A percentile compares a stretch with the other conserved stretches of the same genome.
Evolutionary conservation across 2,113 vertebrate species (phyloP).

Genomic region (Shinisaurus crocodilurus): DNA sequence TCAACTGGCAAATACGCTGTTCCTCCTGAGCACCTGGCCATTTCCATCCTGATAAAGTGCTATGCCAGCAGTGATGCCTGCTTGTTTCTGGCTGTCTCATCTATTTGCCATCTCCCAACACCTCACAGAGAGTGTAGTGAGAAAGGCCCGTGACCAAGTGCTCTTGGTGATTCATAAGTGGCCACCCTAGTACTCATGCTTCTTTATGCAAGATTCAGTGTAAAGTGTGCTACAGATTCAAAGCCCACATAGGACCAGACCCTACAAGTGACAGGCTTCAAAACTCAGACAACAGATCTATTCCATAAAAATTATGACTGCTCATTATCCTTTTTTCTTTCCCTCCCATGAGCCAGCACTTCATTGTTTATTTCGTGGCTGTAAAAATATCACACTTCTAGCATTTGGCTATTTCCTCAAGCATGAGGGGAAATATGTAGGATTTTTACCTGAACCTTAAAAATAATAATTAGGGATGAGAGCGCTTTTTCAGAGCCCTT

Average conservation of each 20-base stretch:
- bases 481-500: neutral
- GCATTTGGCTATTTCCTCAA: neutral
- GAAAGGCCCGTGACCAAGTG: too few species aligned
- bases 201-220: neutral
- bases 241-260: neutral
- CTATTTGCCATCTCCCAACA: too few species aligned
- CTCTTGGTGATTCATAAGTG: neutral
- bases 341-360: neutral
- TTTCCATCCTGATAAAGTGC: too few species aligned
- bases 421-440: neutral
- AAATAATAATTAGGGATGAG: neutral
- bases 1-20: too few species aligned
- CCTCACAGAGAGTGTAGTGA: too few species aligned
- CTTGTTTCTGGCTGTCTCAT: too few species aligned
- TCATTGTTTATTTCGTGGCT: neutral
- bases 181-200: neutral
- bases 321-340: neutral
- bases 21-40: too few species aligned
- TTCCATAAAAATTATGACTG: neutral
- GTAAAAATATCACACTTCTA: neutral
- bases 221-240: neutral
- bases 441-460: slow-evolving; percentile 14
- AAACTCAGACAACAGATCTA: neutral
- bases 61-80: too few species aligned
- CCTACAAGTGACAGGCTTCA: neutral